Evolutionary conservation across 2,797 vertebrate genomes (phyloP).

Genomic region (Bovichtus diacanthus): DNA sequence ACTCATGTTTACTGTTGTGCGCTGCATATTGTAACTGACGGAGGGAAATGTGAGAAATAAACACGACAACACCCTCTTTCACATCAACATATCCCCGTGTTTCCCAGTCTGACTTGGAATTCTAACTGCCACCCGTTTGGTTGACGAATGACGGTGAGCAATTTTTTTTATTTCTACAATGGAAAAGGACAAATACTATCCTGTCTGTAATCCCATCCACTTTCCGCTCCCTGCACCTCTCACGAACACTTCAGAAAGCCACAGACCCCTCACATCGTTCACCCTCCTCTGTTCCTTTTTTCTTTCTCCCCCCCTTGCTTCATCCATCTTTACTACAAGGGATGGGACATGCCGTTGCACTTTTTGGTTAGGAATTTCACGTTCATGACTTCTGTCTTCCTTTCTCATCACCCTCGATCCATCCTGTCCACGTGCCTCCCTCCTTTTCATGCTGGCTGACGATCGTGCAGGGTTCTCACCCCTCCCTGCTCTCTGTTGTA

Average conservation of each 20-base stretch:
- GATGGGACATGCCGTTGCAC: slow-evolving; percentile 2
- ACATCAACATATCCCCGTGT: not conserved
- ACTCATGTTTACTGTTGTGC: not conserved
- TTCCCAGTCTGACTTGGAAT: not conserved
- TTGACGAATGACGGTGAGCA: slow-evolving; percentile 1
- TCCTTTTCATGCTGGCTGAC: not conserved
- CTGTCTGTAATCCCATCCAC: slow-evolving; percentile 28
- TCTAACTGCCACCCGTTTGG: slow-evolving; percentile 3
- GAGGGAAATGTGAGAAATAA: not conserved
- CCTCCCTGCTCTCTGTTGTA: not conserved
- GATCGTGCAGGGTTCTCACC: not conserved
- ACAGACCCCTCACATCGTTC: slow-evolving; percentile 45
- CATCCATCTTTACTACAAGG: slow-evolving; percentile 34
- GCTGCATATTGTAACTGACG: slow-evolving; percentile 1
- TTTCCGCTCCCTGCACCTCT: slow-evolving; percentile 42
- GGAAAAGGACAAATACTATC: slow-evolving; percentile 25
- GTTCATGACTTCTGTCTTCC: slow-evolving; percentile 31
- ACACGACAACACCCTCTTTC: not conserved
- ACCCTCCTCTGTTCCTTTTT: slow-evolving; percentile 26
- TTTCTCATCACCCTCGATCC: slow-evolving; percentile 29
- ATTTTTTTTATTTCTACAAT: slow-evolving; percentile 1
- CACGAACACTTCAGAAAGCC: slow-evolving; percentile 66
- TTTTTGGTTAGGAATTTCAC: slow-evolving; percentile 45
- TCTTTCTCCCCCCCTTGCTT: slow-evolving; percentile 17
- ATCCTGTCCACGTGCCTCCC: not conserved